These are phyloP conservation scores for Philhelius pedissequus DNA, from an alignment of 2,888 invertebrate genomes.

Conservation along the genomic window DNA sequence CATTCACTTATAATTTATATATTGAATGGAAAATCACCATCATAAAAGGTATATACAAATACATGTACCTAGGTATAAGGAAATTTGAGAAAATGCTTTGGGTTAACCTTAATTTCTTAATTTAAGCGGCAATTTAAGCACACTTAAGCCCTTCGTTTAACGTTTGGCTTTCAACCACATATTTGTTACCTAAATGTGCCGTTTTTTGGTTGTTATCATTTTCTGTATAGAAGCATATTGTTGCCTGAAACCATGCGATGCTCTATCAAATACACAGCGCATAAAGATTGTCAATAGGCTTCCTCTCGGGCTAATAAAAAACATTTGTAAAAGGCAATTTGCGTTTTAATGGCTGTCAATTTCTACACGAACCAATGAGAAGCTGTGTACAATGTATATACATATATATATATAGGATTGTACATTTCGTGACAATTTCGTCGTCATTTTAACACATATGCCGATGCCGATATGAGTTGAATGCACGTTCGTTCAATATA, in stretches of 20 bases:
- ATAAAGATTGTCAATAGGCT: slow-evolving; percentile 32
- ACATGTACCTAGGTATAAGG: not conserved
- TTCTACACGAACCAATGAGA: slow-evolving; percentile 41
- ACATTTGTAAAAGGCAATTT: slow-evolving; percentile 66
- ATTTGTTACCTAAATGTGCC: slow-evolving; percentile 42
- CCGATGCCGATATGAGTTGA: not conserved
- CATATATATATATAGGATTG: not conserved
- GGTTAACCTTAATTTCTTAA: slow-evolving; percentile 63
- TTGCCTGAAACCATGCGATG: slow-evolving; percentile 14
- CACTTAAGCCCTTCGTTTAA: slow-evolving; percentile 58
- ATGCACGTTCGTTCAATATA: not conserved
- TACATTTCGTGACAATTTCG: not conserved
- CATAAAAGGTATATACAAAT: slow-evolving; percentile 4
- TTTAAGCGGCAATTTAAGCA: slow-evolving; percentile 56
- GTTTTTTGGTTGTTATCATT: not conserved
- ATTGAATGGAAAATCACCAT: slow-evolving; percentile 60
- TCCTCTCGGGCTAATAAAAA: slow-evolving; percentile 59
- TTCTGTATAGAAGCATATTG: slow-evolving; percentile 6
- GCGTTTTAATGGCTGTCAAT: slow-evolving; percentile 61
- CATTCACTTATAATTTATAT: slow-evolving; percentile 43
- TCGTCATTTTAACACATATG: not conserved
- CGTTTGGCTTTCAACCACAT: slow-evolving; percentile 55
- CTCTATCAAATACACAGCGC: slow-evolving; percentile 44
- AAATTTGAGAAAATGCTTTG: not conserved
- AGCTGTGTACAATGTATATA: not conserved